phyloP scores from a whole-genome alignment of 2,113 vertebrate genomes.

The Fregata magnificens region DNA sequence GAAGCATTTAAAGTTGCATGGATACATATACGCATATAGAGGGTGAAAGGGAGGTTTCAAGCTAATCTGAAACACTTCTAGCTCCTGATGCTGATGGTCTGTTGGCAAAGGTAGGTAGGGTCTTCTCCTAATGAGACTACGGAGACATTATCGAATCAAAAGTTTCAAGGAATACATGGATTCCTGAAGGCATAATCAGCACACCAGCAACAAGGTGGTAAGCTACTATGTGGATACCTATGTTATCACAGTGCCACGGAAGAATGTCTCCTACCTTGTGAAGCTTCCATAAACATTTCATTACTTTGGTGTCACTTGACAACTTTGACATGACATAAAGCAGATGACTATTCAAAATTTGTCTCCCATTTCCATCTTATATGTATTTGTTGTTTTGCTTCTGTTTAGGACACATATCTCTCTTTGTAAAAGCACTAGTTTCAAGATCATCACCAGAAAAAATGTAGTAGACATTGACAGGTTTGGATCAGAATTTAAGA shows the following conservation, averaged over 20 bases:
- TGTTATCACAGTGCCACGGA: background rate
- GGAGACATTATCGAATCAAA: background rate
- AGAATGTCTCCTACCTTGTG: background rate
- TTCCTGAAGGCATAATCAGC: background rate
- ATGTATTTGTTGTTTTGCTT: background rate
- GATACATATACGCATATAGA: accelerated
- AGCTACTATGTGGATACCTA: background rate
- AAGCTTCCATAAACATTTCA: background rate
- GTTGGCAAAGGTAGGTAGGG: background rate
- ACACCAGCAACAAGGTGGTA: background rate
- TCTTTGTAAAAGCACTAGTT: background rate
- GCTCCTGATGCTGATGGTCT: background rate
- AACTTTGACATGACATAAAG: background rate
- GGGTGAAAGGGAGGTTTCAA: background rate
- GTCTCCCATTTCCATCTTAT: background rate
- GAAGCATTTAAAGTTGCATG: background rate
- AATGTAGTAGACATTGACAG: background rate
- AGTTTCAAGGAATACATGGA: background rate
- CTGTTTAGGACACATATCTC: background rate
- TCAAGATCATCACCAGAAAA: background rate
- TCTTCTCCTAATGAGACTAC: background rate
- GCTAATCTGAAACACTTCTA: background rate
- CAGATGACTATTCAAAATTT: background rate
- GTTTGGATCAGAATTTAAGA: background rate
- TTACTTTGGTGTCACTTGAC: background rate